These are phyloP conservation scores for Paracentrotus lividus DNA, from an alignment of 53 echinoderm and acorn worm genomes.

Conservation along the genomic window DNA sequence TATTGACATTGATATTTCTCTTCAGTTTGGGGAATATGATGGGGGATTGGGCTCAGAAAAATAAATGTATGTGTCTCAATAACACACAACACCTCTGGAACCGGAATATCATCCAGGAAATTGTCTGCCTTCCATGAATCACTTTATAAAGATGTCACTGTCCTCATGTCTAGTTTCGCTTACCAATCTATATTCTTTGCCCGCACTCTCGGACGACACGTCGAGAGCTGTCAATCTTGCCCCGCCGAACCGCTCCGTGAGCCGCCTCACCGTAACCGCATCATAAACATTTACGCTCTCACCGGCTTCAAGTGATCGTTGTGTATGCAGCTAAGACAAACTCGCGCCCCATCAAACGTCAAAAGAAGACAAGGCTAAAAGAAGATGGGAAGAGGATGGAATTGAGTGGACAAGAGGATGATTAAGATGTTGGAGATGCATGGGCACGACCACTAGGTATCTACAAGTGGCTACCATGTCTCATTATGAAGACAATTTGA, in stretches of 20 bases:
- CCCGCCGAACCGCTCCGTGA: not conserved
- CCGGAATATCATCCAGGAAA: not conserved
- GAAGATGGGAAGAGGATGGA: conserved; percentile 3
- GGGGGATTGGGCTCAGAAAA: too few species aligned
- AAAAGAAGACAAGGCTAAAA: not conserved
- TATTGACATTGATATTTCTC: too few species aligned
- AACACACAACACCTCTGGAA: not conserved
- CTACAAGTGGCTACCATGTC: conserved; percentile 30
- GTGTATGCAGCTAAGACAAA: conserved; percentile 66
- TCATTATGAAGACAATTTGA: conserved; percentile 35
- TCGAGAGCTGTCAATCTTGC: conserved; percentile 37
- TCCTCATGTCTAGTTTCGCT: not conserved
- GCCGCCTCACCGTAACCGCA: conserved; percentile 44
- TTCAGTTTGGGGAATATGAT: too few species aligned
- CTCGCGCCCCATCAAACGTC: conserved; percentile 42
- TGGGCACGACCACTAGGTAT: conserved; percentile 31
- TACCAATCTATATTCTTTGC: too few species aligned
- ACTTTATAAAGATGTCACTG: conserved; percentile 55
- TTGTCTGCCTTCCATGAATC: not conserved
- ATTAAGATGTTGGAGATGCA: conserved; percentile 43
- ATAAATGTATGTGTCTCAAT: too few species aligned
- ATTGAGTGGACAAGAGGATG: conserved; percentile 29
- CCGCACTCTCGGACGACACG: not conserved
- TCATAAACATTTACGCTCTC: conserved; percentile 72
- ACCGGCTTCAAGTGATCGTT: conserved; percentile 41